phyloP scores from a whole-genome alignment of 2,797 vertebrate species.

The Mormyrus hasselquistii region DNA sequence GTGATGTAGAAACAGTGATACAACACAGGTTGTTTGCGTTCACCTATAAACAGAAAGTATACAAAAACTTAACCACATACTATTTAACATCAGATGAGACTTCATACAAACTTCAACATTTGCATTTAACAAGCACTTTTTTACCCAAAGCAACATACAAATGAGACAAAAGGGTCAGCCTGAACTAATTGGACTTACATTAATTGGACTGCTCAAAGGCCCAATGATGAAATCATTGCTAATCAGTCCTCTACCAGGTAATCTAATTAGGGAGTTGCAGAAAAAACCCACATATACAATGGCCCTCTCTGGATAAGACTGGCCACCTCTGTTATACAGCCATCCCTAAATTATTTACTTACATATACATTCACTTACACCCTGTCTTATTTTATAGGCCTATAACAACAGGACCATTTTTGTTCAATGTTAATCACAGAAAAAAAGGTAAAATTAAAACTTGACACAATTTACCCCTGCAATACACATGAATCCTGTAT shows the following conservation, averaged over 20 bases:
- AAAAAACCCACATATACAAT: no score
- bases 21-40: not conserved
- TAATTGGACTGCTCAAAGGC: no score
- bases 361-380: not conserved
- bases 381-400: not conserved
- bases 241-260: no score
- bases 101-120: not conserved
- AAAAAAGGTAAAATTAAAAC: not conserved
- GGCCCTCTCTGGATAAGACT: no score
- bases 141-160: no score
- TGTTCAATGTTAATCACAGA: not conserved
- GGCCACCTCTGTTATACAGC: not conserved
- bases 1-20: not conserved
- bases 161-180: no score
- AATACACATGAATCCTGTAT: not conserved
- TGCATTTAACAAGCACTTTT: no score
- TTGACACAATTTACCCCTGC: no score
- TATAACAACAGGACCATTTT: not conserved
- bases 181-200: no score
- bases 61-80: not conserved
- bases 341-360: not conserved
- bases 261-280: no score
- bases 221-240: no score
- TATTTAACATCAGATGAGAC: not conserved
- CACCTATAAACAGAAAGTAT: not conserved